phyloP scores from a whole-genome alignment of 1,140 invertebrate species.

The Ceratina australensis region DNA sequence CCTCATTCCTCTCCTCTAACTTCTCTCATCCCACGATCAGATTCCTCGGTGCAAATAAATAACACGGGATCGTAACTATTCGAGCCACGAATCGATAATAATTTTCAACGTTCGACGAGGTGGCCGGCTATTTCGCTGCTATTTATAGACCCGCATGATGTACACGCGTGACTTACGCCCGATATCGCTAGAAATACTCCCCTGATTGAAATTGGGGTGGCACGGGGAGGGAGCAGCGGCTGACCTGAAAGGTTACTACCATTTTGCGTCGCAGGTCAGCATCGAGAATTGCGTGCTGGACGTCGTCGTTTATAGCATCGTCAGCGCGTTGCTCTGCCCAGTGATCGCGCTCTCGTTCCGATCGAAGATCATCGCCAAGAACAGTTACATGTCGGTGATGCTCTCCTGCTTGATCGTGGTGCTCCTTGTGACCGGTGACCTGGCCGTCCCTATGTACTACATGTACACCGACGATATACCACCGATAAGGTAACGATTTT shows the following conservation, averaged over 20 bases:
- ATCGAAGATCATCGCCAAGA: slow-evolving; percentile 76
- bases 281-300: slow-evolving; percentile 74
- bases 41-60: too few species aligned
- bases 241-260: neutral
- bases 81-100: slow-evolving; percentile 24
- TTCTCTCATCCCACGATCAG: too few species aligned
- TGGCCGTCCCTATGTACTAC: slow-evolving; percentile 81
- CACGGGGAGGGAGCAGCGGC: too few species aligned
- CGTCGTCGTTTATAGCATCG: slow-evolving; percentile 69
- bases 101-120: slow-evolving; percentile 14
- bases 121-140: neutral
- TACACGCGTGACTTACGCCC: neutral
- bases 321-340: slow-evolving; percentile 76
- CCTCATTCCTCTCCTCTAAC: too few species aligned
- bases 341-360: slow-evolving; percentile 79
- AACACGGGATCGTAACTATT: neutral
- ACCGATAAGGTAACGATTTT: slow-evolving; percentile 74
- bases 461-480: slow-evolving; percentile 62
- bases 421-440: slow-evolving; percentile 78
- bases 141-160: neutral
- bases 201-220: too few species aligned
- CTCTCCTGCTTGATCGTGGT: slow-evolving; percentile 79
- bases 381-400: slow-evolving; percentile 77
- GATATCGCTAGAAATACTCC: neutral
- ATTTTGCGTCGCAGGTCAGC: slow-evolving; percentile 68